Evolutionary conservation across 2,888 invertebrate genomes (phyloP), one percentile per base, ranked within the genome.

Genomic region (Diogma glabrata): DNA sequence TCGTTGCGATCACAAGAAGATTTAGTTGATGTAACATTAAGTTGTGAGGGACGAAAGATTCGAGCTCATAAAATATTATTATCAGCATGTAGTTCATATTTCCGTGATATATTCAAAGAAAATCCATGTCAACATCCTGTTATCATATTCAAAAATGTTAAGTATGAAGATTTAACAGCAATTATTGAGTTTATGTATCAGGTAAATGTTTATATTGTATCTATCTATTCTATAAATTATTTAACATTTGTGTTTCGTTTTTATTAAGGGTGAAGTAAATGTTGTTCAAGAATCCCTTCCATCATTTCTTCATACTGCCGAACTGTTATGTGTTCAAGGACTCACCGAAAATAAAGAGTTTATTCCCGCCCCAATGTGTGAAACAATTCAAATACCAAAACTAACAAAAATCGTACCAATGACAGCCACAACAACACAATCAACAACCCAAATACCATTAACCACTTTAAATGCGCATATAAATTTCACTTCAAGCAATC

Each of bases 61-160:
- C 82, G 81, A 62, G 89, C 89, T 33, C 90, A 90, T 64, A 87
- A 85, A 74, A 82, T 89, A 75, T 75, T 90, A 49, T 72, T 90
- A 19, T 87, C 88, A 0, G 88, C 88, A 6, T 90, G 89, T 65
- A 89, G 89, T 61, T 78, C 78, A 58, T 90, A 88, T 65, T 89
- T 90, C 64, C 77, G 75, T 57, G 77, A 79, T 62, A 77, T 80
- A 58, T 79, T 81, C 56, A 75, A 83, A 72, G 85, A 85, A 66
- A 85, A 84, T 65, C 85, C 85, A 40, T 85, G 84, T 63, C 82
- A 83, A 57, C 86, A 87, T 71, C 86, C 86, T 55, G 82, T 87
- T 51, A 82, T 87, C 58, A 84, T 87, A 68, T 84, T 87, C 65
- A 79, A 83, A 61, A 85, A 85, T 64, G 84, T 86, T 54, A 84